Base-by-base conservation (phyloP, 92 coral and sea anemone species). In the Isaurus tuberculatus region DNA sequence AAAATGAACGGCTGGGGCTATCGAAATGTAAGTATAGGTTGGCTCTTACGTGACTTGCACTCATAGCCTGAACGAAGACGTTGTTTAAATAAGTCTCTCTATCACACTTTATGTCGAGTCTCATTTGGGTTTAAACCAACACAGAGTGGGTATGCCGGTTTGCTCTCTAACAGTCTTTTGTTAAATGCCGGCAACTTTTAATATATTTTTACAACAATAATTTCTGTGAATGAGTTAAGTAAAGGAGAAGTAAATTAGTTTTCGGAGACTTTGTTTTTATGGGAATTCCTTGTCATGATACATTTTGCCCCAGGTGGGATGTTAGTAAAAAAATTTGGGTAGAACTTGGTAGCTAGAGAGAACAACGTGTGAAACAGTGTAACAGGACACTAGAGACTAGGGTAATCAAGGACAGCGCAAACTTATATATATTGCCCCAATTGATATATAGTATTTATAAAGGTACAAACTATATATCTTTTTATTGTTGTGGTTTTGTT, bases 21-120 rank as follows among this genome's bases (percentile, higher is more conserved):
- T 16, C 29, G 82, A 77, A 27, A 22, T 77, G 82, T 77, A 77
- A 60, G 82, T 77, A 74, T n/a, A 40, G 46, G 14, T 23, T 77
- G 34, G 34, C 25, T 14, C 8, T 27, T 43, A 31, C 43, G 29
- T 31, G 43, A 15, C 17, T 17, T 48, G 32, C 25, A 63, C 58
- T 31, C 51, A 36, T 37, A 34, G 82, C 40, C 36, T 57, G 23
- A 60, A 16, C 11, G 82, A 34, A 58, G 23, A 60, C 31, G 33
- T 11, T 23, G 82, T 19, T 32, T 11, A 20, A 28, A 36, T 46
- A 32, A 58, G 34, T 19, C 33, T 57, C 32, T 19, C 32, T 57
- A 13, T 4, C 51, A n/a, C 33, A 74, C 22, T 49, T 32, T 26
- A 51, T 10, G 46, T 48, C 36, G 63, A 11, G 22, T n/a, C 36